Evolutionary conservation across 37 sponge, comb jelly and placozoan genomes (phyloP), one percentile per base, ranked within the genome.

Genomic region (Spongilla lacustris): DNA sequence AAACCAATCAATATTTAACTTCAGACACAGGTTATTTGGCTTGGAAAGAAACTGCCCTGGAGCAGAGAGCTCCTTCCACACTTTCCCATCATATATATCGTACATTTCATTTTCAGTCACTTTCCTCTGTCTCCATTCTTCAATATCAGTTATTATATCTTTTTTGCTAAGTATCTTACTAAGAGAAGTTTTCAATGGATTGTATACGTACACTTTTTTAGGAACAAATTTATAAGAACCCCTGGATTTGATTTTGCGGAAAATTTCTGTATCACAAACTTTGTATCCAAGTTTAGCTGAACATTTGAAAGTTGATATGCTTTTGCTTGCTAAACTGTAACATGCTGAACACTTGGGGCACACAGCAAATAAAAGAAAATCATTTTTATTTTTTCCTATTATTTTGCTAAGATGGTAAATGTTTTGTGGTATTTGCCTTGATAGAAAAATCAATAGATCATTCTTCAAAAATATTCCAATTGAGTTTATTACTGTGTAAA

Each of bases 1-100:
- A 75, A 92, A 92, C 88, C 92, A 84, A 50, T 92, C 92, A 27
- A 92, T 49, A 69, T 92, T 92, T 13, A 92, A 23, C n/a, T 32
- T 28, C 6, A 92, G 69, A 32, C 66, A 36, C 17, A 91, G 37
- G 83, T 83, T 83, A 50, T 78, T 66, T 23, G n/a, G 83, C 17
- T 70, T 36, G 0, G 48, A 21, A 30, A 81, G 50, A 58, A 67
- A 85, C 33, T 68, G 66, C 22, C 22, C 26, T 41, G 41, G 3
- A 41, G 41, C 41, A 41, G 6, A 41, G 41, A 41, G 41, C 29
- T 86, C 75, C 26, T 82, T 75, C 91, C 91, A 86, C 37, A 86
- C 19, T 11, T 73, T 77, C 9, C 91, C 87, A 71, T 86, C 87
- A 82, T 82, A 81, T 0, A 85, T 29, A 76, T 91, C 86, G 50